These are phyloP conservation scores for Carposina sasakii DNA, from an alignment of 1,140 invertebrate genomes.

Conservation along the genomic window DNA sequence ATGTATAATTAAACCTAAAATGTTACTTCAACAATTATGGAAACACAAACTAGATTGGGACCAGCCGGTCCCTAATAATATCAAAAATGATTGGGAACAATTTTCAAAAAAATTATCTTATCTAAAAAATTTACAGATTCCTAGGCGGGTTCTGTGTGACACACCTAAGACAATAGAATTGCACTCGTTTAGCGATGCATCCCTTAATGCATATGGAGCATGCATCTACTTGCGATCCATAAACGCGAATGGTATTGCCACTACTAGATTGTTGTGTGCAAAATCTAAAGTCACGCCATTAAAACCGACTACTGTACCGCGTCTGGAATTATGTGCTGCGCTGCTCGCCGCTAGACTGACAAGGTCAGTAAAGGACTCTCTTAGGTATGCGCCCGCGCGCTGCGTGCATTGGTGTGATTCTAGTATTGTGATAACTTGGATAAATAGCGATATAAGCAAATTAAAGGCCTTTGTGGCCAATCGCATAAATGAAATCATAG, in stretches of 20 bases:
- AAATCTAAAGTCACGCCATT: constrained; percentile 23
- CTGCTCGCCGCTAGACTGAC: constrained; percentile 15
- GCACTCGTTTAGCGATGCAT: constrained; percentile 13
- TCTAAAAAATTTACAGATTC: background rate
- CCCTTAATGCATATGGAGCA: constrained; percentile 16
- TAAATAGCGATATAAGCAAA: constrained; percentile 2
- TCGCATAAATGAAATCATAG: constrained; percentile 10
- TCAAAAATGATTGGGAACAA: constrained; percentile 7
- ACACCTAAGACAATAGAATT: background rate
- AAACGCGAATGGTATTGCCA: constrained; percentile 4
- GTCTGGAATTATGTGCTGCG: constrained; percentile 22
- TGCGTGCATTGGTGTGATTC: constrained; percentile 26
- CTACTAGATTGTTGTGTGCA: constrained; percentile 16
- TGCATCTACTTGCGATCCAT: constrained; percentile 17
- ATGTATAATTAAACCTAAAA: constrained; percentile 47
- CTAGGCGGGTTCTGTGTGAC: background rate
- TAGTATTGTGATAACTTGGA: constrained; percentile 19
- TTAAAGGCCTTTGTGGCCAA: constrained; percentile 20
- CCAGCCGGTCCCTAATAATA: constrained; percentile 27
- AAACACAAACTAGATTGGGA: constrained; percentile 52
- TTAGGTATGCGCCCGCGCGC: constrained; percentile 9
- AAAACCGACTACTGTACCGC: constrained; percentile 20
- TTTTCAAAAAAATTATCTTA: background rate
- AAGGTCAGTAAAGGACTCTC: constrained; percentile 16
- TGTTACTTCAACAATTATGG: constrained; percentile 58